A percentile compares a stretch with the other conserved stretches of the same genome.
These are phyloP conservation scores for Drepana falcataria DNA, from an alignment of 2,888 invertebrate genomes.

Conservation along the genomic window DNA sequence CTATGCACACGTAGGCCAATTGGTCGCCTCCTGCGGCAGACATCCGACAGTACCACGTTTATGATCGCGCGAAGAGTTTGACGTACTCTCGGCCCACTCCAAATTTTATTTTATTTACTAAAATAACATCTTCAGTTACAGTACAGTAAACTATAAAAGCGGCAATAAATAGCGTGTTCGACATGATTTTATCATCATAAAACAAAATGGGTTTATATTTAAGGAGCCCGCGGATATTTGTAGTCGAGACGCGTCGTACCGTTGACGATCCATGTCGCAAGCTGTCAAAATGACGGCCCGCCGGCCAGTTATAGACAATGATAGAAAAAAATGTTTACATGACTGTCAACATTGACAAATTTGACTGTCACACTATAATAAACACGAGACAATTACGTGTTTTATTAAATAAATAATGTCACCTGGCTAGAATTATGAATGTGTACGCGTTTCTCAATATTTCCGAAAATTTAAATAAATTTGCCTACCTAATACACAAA, in stretches of 20 bases:
- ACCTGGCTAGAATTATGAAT: too few species aligned
- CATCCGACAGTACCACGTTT: too few species aligned
- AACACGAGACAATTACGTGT: too few species aligned
- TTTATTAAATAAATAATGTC: too few species aligned
- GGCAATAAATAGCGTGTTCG: conserved; percentile 51
- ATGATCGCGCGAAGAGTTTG: conserved; percentile 39
- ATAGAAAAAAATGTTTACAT: background rate
- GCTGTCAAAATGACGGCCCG: conserved; percentile 4
- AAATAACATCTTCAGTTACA: conserved; percentile 60
- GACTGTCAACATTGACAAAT: background rate
- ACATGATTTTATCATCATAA: conserved; percentile 43
- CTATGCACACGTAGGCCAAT: too few species aligned
- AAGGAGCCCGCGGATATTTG: background rate
- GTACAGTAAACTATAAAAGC: conserved; percentile 46
- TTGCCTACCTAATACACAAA: too few species aligned
- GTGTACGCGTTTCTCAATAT: too few species aligned
- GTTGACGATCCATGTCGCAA: conserved; percentile 8
- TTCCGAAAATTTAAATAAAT: too few species aligned
- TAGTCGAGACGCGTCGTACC: background rate
- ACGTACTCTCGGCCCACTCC: conserved; percentile 29
- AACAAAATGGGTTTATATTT: conserved; percentile 31
- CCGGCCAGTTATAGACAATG: background rate
- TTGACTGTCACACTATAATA: too few species aligned
- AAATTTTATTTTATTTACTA: conserved; percentile 58
- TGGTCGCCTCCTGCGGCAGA: too few species aligned